Conservation (phyloP, 53 echinoderm and acorn worm genomes). For the Crossaster papposus region DNA sequence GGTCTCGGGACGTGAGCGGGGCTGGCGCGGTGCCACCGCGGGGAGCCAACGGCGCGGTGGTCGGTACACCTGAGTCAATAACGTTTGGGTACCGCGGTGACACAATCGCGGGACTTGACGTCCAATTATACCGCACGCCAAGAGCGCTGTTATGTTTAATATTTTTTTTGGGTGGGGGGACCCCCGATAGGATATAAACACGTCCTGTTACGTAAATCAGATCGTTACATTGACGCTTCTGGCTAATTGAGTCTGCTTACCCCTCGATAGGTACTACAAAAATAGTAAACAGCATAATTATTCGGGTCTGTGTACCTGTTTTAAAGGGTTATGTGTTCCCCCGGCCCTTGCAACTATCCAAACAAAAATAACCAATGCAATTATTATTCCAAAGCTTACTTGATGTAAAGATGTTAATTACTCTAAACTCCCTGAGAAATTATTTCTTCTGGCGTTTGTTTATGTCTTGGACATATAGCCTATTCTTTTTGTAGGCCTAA, state of each 20-base stretch:
- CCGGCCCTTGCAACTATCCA: too few species aligned
- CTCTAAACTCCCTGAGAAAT: too few species aligned
- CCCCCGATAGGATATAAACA: slow-evolving; percentile 41
- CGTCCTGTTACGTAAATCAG: slow-evolving; percentile 57
- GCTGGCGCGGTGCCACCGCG: slow-evolving; percentile 21
- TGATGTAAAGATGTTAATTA: too few species aligned
- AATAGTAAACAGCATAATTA: not conserved
- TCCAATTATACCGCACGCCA: slow-evolving; percentile 61
- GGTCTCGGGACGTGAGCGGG: slow-evolving; percentile 46
- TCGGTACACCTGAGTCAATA: slow-evolving; percentile 65
- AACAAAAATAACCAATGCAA: too few species aligned
- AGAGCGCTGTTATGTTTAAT: slow-evolving; percentile 58
- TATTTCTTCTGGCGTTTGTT: too few species aligned
- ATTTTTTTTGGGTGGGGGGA: not conserved
- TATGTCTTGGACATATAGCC: too few species aligned
- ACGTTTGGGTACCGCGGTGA: slow-evolving; percentile 1
- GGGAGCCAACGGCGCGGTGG: slow-evolving; percentile 33
- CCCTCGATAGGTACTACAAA: not conserved
- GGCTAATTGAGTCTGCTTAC: not conserved
- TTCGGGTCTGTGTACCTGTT: not conserved
- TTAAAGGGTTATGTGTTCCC: not conserved
- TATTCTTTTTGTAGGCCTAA: too few species aligned
- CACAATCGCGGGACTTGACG: slow-evolving; percentile 31
- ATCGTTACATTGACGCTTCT: slow-evolving; percentile 16
- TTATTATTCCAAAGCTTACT: too few species aligned